These are phyloP conservation scores for Carabus problematicus DNA, from an alignment of 2,888 invertebrate species.

Conservation along the genomic window DNA sequence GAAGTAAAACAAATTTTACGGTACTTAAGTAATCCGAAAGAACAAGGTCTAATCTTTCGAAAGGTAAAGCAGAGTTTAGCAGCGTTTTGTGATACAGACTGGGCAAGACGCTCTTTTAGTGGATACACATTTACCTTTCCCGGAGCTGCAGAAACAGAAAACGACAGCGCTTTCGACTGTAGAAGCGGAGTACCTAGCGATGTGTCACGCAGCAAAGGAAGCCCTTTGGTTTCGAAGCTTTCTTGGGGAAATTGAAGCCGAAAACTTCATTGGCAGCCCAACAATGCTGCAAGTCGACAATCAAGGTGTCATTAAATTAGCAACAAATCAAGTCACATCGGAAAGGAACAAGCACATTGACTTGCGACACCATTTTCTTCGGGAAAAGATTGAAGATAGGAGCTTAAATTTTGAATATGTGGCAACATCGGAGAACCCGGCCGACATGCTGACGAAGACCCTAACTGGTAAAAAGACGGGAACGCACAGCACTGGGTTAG, in stretches of 20 bases:
- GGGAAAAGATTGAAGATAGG: too few species aligned
- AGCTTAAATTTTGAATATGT: too few species aligned
- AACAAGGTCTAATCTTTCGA: slow-evolving; percentile 1
- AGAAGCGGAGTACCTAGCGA: slow-evolving; percentile 26
- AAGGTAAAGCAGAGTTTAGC: slow-evolving; percentile 11
- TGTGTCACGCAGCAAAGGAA: slow-evolving; percentile 16
- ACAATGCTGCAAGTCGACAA: neutral
- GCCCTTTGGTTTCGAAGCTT: slow-evolving; percentile 4
- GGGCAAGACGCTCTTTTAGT: slow-evolving; percentile 23
- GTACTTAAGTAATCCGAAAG: slow-evolving; percentile 11
- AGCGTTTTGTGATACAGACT: slow-evolving; percentile 9
- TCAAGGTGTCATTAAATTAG: too few species aligned
- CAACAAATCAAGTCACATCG: too few species aligned
- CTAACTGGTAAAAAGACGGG: too few species aligned
- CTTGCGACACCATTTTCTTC: too few species aligned
- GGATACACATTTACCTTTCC: slow-evolving; percentile 8
- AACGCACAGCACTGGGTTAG: too few species aligned
- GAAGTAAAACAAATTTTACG: slow-evolving; percentile 26
- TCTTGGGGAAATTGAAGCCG: neutral
- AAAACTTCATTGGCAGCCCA: neutral
- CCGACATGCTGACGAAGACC: too few species aligned
- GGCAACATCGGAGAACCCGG: too few species aligned
- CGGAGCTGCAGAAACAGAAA: slow-evolving; percentile 13
- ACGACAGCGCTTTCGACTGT: slow-evolving; percentile 18
- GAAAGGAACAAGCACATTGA: too few species aligned